Conservation (phyloP, 2,113 vertebrate species). For the Mixornis gularis region DNA sequence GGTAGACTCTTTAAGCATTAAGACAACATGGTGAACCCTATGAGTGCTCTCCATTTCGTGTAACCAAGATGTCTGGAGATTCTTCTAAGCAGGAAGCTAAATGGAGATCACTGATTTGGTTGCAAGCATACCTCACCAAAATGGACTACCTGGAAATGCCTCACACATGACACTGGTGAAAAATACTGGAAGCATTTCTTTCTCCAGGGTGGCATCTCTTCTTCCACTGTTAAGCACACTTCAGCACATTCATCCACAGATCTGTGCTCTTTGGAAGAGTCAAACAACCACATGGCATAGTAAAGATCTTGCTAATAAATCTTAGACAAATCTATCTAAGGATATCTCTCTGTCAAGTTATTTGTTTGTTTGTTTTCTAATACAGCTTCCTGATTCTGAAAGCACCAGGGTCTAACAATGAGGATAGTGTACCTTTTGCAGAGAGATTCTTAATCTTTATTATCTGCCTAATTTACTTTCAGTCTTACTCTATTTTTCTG, state of each 20-base stretch:
- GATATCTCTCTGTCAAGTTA: slow-evolving; percentile 36
- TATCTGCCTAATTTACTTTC: slow-evolving; percentile 57
- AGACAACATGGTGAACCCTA: background rate
- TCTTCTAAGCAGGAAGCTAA: slow-evolving; percentile 46
- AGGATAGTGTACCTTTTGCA: slow-evolving; percentile 32
- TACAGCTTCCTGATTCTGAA: slow-evolving; percentile 42
- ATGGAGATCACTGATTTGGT: slow-evolving; percentile 4
- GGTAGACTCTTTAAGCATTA: background rate
- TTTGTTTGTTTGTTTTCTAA: slow-evolving; percentile 10
- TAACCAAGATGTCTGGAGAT: background rate
- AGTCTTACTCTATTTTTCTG: slow-evolving; percentile 50
- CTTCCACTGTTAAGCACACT: background rate
- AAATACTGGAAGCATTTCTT: background rate
- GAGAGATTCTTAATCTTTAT: slow-evolving; percentile 24
- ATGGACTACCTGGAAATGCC: slow-evolving; percentile 1
- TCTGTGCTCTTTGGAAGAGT: background rate
- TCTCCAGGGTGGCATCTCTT: background rate
- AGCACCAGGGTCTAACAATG: slow-evolving; percentile 14
- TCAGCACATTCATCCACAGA: background rate
- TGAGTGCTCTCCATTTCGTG: background rate
- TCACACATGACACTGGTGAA: slow-evolving; percentile 13
- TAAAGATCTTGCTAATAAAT: slow-evolving; percentile 54
- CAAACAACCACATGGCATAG: slow-evolving; percentile 11
- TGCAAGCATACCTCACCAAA: slow-evolving; percentile 42
- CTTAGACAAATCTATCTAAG: slow-evolving; percentile 39